Percentiles rank a stretch among this genome's conserved stretches.
Conservation (phyloP, 2,113 vertebrate genomes). For the Rhegmatorhina hoffmannsi region DNA sequence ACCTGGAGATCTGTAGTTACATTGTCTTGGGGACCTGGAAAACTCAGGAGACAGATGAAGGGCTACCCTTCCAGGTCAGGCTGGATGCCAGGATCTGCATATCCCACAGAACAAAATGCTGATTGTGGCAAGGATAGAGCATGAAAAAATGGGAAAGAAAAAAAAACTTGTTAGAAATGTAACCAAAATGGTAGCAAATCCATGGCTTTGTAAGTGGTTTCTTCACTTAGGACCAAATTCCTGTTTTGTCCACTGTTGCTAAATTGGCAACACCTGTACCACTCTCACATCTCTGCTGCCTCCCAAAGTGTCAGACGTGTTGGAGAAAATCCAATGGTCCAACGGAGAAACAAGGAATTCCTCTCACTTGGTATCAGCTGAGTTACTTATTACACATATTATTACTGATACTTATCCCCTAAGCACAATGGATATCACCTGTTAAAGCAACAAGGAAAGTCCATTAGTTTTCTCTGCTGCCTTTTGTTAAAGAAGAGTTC, state of each 20-base stretch:
- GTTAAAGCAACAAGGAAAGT: not conserved
- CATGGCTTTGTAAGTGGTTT: not conserved
- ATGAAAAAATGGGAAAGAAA: not conserved
- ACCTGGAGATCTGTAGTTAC: not conserved
- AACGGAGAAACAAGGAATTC: not conserved
- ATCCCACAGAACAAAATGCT: not conserved
- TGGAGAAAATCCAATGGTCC: not conserved
- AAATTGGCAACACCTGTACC: not conserved
- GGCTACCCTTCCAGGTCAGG: not conserved
- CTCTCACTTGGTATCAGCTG: not conserved
- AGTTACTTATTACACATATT: not conserved
- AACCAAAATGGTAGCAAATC: not conserved
- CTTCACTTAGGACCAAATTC: not conserved
- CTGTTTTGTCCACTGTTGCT: not conserved
- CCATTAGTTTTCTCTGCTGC: not conserved
- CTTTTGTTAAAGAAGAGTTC: not conserved
- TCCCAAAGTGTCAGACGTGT: not conserved
- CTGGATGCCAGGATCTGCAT: rapidly evolving
- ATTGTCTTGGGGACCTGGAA: not conserved
- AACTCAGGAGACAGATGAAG: not conserved
- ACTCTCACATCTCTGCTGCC: not conserved
- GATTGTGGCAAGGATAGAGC: not conserved
- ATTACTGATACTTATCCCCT: not conserved
- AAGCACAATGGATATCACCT: not conserved
- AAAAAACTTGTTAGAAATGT: not conserved